phyloP scores from a whole-genome alignment of 2,113 vertebrate genomes.

The Centropus unirufus region DNA sequence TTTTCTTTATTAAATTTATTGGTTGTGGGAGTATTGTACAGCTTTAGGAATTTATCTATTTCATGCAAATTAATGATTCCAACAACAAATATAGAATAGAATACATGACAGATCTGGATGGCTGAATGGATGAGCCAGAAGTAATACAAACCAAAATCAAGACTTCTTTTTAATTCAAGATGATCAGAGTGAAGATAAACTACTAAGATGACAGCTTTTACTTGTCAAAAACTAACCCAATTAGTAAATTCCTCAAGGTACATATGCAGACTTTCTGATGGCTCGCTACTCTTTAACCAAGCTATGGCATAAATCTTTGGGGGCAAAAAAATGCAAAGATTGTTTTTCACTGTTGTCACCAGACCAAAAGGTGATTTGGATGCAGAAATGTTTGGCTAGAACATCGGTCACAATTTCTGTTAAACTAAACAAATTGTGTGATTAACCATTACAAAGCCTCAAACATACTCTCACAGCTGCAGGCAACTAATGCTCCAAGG shows the following conservation, averaged over 20 bases:
- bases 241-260: neutral
- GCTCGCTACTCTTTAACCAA: neutral
- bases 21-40: neutral
- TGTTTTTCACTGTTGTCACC: neutral
- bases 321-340: fast-evolving
- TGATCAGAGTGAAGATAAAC: neutral
- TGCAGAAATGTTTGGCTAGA: neutral
- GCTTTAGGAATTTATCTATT: neutral
- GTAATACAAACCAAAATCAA: constrained; percentile 37
- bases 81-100: neutral
- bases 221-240: neutral
- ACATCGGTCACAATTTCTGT: neutral
- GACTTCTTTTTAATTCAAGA: constrained; percentile 34
- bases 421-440: neutral
- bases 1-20: neutral
- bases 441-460: neutral
- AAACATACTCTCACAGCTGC: neutral
- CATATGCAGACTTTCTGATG: neutral
- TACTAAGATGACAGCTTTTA: neutral
- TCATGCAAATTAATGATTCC: constrained; percentile 3
- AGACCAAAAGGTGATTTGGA: neutral
- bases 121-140: neutral
- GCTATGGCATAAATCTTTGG: neutral
- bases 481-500: neutral
- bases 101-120: neutral